These are phyloP conservation scores for Rutilus rutilus DNA, from an alignment of 2,113 vertebrate species.

Conservation along the genomic window DNA sequence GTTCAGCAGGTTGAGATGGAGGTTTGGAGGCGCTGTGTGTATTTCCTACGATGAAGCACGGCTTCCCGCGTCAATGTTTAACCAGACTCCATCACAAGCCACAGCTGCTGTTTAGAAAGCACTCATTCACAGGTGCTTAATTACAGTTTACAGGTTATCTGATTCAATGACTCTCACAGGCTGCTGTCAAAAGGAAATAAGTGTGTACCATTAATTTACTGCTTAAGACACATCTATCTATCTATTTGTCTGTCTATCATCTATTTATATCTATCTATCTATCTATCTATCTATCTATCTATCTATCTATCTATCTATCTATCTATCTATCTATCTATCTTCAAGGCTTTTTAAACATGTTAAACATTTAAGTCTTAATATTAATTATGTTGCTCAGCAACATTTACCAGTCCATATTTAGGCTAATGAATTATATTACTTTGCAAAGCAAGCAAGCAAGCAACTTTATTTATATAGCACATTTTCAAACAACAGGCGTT, in stretches of 20 bases:
- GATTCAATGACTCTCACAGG: conserved; percentile 29
- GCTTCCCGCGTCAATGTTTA: conserved; percentile 46
- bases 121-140: conserved; percentile 56
- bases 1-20: conserved; percentile 39
- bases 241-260: too few species aligned
- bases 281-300: background rate
- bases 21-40: conserved; percentile 10
- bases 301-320: background rate
- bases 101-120: conserved; percentile 63
- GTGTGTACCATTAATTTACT: background rate
- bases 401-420: too few species aligned
- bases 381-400: too few species aligned
- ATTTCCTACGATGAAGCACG: conserved; percentile 8
- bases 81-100: conserved; percentile 18
- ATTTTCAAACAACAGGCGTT: too few species aligned
- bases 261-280: too few species aligned
- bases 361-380: too few species aligned
- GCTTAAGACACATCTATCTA: background rate
- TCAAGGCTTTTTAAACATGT: too few species aligned
- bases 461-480: too few species aligned
- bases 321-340: background rate
- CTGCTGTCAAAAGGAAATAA: conserved; percentile 31
- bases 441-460: too few species aligned
- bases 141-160: conserved; percentile 62
- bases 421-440: too few species aligned